Evolutionary conservation across 2,888 invertebrate genomes (phyloP).

Genomic region (Saturnia japonica): DNA sequence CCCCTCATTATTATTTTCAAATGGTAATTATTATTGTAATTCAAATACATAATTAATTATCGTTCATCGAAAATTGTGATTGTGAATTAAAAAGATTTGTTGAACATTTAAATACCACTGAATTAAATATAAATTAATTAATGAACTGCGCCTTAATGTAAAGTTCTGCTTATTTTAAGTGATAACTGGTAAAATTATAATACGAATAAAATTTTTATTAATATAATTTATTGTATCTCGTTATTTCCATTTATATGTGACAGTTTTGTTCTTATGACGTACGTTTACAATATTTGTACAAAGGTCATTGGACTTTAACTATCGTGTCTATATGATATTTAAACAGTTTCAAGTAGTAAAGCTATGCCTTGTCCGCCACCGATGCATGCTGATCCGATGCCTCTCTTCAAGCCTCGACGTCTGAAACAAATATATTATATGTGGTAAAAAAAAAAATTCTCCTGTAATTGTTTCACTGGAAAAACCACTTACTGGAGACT

Average conservation of each 20-base stretch:
- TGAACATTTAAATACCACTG: neutral
- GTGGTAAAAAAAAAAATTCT: neutral
- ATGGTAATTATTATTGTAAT: too few species aligned
- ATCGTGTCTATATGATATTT: slow-evolving; percentile 36
- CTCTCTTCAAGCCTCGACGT: slow-evolving; percentile 90
- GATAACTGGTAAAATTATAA: neutral
- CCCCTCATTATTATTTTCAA: too few species aligned
- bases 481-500: too few species aligned
- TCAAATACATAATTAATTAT: too few species aligned
- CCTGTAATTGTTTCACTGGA: neutral
- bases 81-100: neutral
- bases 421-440: slow-evolving; percentile 67
- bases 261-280: neutral
- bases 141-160: neutral
- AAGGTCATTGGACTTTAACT: neutral
- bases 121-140: neutral
- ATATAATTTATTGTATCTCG: neutral
- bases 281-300: neutral
- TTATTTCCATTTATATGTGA: neutral
- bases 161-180: too few species aligned
- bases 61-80: neutral
- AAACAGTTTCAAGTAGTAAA: slow-evolving; percentile 90
- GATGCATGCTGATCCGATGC: slow-evolving; percentile 97
- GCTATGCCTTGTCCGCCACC: slow-evolving; percentile 99
- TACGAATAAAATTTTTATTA: neutral